Percentiles rank a stretch among this genome's conserved stretches.
phyloP scores from a whole-genome alignment of 2,888 invertebrate genomes.

The Allacma fusca region DNA sequence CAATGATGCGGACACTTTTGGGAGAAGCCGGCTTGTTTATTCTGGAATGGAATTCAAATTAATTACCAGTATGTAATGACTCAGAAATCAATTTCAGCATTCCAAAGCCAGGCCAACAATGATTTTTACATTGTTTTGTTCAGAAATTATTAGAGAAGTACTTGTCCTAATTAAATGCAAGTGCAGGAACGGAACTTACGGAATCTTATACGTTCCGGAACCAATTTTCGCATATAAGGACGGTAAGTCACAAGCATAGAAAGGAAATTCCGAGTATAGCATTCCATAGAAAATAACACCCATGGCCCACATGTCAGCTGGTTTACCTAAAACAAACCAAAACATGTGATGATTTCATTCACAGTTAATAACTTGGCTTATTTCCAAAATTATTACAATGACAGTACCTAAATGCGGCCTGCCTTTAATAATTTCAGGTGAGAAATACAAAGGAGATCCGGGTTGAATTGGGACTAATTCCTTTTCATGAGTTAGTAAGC shows the following conservation, averaged over 20 bases:
- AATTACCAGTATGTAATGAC: too few species aligned
- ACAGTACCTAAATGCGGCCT: constrained; percentile 94
- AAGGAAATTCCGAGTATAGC: background rate
- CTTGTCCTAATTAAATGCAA: too few species aligned
- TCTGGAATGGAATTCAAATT: too few species aligned
- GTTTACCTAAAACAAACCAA: background rate
- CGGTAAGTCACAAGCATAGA: background rate
- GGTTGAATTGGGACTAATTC: constrained; percentile 11
- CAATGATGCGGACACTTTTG: too few species aligned
- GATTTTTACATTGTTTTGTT: too few species aligned
- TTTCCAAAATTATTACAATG: too few species aligned
- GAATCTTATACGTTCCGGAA: background rate
- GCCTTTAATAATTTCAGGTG: constrained; percentile 93
- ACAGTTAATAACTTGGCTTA: too few species aligned
- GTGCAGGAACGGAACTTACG: background rate
- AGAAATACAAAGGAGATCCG: constrained; percentile 94
- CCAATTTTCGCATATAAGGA: background rate
- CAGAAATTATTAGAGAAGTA: too few species aligned
- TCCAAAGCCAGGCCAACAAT: too few species aligned
- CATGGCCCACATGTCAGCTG: background rate
- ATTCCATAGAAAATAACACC: background rate
- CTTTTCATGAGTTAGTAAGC: background rate
- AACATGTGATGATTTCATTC: too few species aligned
- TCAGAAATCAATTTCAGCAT: too few species aligned
- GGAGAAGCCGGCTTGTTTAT: too few species aligned